Evolutionary conservation across 2,888 invertebrate genomes (phyloP).

Genomic region (Xylota segnis): DNA sequence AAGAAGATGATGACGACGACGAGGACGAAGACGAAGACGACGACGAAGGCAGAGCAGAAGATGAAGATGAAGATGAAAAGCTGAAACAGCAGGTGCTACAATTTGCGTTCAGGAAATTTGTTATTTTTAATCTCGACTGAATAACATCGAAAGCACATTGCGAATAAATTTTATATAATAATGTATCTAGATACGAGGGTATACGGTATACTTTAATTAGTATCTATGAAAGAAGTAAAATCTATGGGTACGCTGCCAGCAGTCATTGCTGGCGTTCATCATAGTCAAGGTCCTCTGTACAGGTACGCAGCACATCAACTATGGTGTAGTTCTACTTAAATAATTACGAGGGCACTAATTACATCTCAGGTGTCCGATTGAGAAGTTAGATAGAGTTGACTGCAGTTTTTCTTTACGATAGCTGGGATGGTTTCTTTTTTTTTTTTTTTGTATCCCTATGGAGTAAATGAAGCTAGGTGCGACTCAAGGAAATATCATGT

Average conservation of each 20-base stretch:
- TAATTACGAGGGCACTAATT: conserved; percentile 72
- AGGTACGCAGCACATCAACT: background rate
- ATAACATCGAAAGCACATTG: conserved; percentile 47
- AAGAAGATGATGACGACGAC: background rate
- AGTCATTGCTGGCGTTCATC: conserved; percentile 21
- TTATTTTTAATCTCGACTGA: conserved; percentile 58
- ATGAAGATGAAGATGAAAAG: conserved; percentile 22
- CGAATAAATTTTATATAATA: conserved; percentile 54
- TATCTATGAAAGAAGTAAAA: conserved; percentile 34
- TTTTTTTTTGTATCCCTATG: background rate
- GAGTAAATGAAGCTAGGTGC: conserved; percentile 30
- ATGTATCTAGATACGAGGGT: conserved; percentile 32
- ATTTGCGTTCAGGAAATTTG: conserved; percentile 67
- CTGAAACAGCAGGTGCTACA: conserved; percentile 57
- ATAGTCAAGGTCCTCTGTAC: background rate
- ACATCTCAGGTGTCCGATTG: conserved; percentile 71
- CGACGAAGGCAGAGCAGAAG: background rate
- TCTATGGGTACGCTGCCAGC: conserved; percentile 38
- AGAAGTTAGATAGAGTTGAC: conserved; percentile 51
- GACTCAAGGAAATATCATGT: conserved; percentile 22
- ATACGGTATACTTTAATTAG: conserved; percentile 36
- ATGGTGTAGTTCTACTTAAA: conserved; percentile 41
- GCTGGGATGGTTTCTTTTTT: background rate
- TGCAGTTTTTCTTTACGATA: conserved; percentile 13
- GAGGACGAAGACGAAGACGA: background rate